These are phyloP conservation scores for Drosophila nasuta DNA, from an alignment of 1,140 invertebrate species.

Conservation along the genomic window DNA sequence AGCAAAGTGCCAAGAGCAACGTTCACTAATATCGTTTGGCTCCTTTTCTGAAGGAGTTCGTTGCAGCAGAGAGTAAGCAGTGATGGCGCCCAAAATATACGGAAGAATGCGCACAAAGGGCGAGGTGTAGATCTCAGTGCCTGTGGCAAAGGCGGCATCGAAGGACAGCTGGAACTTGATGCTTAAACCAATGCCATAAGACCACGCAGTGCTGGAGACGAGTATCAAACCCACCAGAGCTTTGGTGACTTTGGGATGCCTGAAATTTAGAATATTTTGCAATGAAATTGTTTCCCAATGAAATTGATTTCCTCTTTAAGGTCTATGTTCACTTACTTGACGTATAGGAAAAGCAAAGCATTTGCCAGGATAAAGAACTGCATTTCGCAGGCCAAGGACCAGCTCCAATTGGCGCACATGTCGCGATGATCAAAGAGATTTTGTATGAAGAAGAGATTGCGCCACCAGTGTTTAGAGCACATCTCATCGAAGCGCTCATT, in stretches of 20 bases:
- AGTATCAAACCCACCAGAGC: conserved; percentile 50
- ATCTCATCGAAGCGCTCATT: conserved; percentile 85
- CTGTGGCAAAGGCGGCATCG: conserved; percentile 76
- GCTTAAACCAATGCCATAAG: conserved; percentile 65
- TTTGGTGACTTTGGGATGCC: conserved; percentile 71
- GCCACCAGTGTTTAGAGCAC: conserved; percentile 88
- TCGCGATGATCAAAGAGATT: conserved; percentile 86
- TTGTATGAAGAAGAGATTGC: conserved; percentile 88
- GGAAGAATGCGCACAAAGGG: conserved; percentile 81
- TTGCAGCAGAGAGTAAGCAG: conserved; percentile 70
- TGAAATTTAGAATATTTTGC: conserved; percentile 16
- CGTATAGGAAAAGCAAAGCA: conserved; percentile 86
- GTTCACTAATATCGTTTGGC: conserved; percentile 57
- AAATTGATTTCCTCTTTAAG: too few relatives aligned
- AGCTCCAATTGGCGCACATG: conserved; percentile 92
- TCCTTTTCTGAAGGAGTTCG: conserved; percentile 22
- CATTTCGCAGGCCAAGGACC: conserved; percentile 93
- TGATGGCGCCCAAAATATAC: conserved; percentile 72
- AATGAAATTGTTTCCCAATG: too few relatives aligned
- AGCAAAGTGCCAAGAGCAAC: conserved; percentile 73
- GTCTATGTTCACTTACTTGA: conserved; percentile 78
- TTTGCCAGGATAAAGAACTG: conserved; percentile 89
- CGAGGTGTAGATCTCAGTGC: conserved; percentile 82
- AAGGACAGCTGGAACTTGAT: conserved; percentile 79
- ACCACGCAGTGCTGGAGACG: conserved; percentile 63